Evolutionary conservation across 2,113 vertebrate genomes (phyloP), one percentile per base, ranked within the genome.

Genomic region (Clinocottus analis): DNA sequence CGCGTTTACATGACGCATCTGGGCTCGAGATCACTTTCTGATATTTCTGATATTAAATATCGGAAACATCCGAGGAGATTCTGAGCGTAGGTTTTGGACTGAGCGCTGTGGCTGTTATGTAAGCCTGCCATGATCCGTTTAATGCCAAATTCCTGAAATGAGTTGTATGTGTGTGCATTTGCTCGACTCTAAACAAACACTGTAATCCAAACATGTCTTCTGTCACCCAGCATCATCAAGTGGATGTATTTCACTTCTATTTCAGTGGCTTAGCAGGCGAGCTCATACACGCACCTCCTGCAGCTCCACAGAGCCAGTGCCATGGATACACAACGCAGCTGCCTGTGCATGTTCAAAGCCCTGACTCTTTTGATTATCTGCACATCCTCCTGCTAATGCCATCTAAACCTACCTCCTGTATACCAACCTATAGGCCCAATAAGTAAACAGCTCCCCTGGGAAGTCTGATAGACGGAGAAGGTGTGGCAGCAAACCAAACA

Each of bases 401-500:
- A n/a, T 3, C 29, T 31, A 51, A 76, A 31, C 16, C 37, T 3
- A 35, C 47, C 33, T 13, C 11, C 21, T 58, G 29, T 64, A 27
- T 61, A 49, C 61, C 37, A 19, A 16, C 25, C 37, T 19, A 58
- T 62, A 27, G 41, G 29, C 35, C 67, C 25, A 27, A 45, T 56
- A 51, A 27, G 43, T 59, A 63, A 74, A 64, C 31, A 27, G 11
- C n/a, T 33, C 11, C 10, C 19, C 33, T 72, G 66, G 66, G 45
- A 79, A 35, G 43, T 60, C 29, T 73, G 71, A 49, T 83, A 77
- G 59, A 21, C 37, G 2, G 10, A 4, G 25, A 29, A 80, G 84
- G 88, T 72, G 91, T 79, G 90, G 63, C 80, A 25, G 61, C 64
- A 59, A 31, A 41, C 29, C 53, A 72, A 74, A 84, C 87, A 81